Conservation (phyloP, 2,888 invertebrate genomes). For the Hydroisotoma schaefferi region DNA sequence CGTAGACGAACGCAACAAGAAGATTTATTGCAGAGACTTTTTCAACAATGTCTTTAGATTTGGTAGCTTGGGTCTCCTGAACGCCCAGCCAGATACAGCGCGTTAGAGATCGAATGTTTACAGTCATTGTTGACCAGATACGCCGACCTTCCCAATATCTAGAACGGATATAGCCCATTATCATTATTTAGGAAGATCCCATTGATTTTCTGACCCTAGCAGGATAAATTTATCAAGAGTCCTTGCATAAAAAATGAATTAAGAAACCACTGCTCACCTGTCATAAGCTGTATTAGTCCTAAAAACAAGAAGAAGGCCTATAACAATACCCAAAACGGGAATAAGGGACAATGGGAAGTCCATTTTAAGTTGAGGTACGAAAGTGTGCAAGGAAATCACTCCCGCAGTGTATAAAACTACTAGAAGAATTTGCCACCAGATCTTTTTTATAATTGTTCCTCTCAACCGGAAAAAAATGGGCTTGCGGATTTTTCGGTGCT, state of each 20-base stretch:
- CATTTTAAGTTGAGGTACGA: constrained; percentile 22
- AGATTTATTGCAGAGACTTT: constrained; percentile 35
- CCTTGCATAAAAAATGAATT: too few species aligned
- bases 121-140: constrained; percentile 31
- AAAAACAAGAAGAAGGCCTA: constrained; percentile 42
- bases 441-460: constrained; percentile 32
- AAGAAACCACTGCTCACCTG: too few species aligned
- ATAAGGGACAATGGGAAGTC: constrained; percentile 37
- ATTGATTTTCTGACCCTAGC: neutral
- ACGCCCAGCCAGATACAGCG: constrained; percentile 30
- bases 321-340: constrained; percentile 42
- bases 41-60: constrained; percentile 24
- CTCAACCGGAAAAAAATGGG: constrained; percentile 8
- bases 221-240: too few species aligned
- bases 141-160: constrained; percentile 38
- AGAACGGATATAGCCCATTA: too few species aligned
- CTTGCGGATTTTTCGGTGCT: neutral
- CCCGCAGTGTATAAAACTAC: constrained; percentile 19
- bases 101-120: constrained; percentile 27
- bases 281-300: constrained; percentile 46
- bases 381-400: constrained; percentile 23
- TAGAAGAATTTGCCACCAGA: constrained; percentile 27
- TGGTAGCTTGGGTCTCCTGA: neutral
- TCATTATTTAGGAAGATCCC: neutral
- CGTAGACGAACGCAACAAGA: constrained; percentile 35